Conservation (phyloP, 2,113 vertebrate genomes). For the Sinocyclocheilus maitianheensis region DNA sequence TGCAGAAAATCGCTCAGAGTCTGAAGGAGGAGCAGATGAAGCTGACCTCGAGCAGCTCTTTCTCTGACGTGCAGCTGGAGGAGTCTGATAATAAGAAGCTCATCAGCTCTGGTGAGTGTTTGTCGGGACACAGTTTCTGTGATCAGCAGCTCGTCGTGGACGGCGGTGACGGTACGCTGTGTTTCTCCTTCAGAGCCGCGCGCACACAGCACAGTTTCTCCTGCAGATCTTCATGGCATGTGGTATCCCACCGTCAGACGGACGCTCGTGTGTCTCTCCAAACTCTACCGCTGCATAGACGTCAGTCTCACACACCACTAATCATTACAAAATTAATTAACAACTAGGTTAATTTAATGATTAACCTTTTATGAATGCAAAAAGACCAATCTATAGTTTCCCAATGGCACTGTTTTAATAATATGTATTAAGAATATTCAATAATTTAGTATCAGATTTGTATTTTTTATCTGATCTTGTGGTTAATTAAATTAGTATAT, state of each 20-base stretch:
- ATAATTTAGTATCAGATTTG: neutral
- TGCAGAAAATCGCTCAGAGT: conserved; percentile 93
- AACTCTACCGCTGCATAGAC: conserved; percentile 97
- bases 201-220: conserved; percentile 83
- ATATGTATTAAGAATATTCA: neutral
- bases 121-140: neutral
- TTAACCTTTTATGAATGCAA: neutral
- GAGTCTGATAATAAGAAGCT: conserved; percentile 78
- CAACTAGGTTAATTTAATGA: neutral
- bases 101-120: conserved; percentile 78
- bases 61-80: conserved; percentile 89
- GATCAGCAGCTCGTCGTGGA: too few relatives aligned
- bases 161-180: neutral
- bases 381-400: neutral
- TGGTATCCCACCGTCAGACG: conserved; percentile 98
- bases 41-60: conserved; percentile 76
- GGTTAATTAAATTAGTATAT: neutral
- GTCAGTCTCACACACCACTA: conserved; percentile 72
- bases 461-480: neutral
- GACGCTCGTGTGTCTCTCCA: conserved; percentile 96
- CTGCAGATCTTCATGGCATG: conserved; percentile 98
- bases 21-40: conserved; percentile 95
- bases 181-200: conserved; percentile 73
- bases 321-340: neutral
- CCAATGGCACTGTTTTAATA: neutral